A percentile compares a stretch with the other conserved stretches of the same genome.
Conservation (phyloP, 35 echinoderm and acorn worm species). For the Holothuria glaberrima region DNA sequence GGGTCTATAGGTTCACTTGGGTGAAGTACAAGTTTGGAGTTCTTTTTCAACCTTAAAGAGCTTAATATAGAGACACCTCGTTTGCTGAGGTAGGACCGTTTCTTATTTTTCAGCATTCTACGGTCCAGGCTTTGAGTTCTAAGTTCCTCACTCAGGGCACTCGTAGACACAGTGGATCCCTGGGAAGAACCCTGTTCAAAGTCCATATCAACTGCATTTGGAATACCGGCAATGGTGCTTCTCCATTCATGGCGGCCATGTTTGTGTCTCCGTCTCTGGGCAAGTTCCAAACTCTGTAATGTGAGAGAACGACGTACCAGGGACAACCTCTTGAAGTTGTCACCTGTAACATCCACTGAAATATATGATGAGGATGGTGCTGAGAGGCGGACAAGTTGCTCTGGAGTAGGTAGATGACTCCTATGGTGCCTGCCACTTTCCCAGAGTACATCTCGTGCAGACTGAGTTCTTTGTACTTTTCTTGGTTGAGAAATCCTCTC, state of each 20-base stretch:
- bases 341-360: slow-evolving; percentile 80
- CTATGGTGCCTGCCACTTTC: slow-evolving; percentile 67
- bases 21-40: slow-evolving; percentile 49
- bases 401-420: slow-evolving; percentile 88
- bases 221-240: slow-evolving; percentile 74
- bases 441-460: slow-evolving; percentile 72
- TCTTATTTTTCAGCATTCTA: slow-evolving; percentile 60
- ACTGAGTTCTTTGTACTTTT: slow-evolving; percentile 69
- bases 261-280: slow-evolving; percentile 51
- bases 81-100: slow-evolving; percentile 35
- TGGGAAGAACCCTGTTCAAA: slow-evolving; percentile 43
- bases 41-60: slow-evolving; percentile 59
- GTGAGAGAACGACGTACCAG: slow-evolving; percentile 78
- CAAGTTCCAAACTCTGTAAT: slow-evolving; percentile 39
- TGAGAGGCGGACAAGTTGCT: slow-evolving; percentile 76
- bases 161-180: slow-evolving; percentile 46
- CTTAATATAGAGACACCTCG: slow-evolving; percentile 70
- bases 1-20: slow-evolving; percentile 19
- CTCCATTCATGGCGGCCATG: slow-evolving; percentile 72
- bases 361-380: slow-evolving; percentile 71
- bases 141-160: slow-evolving; percentile 61
- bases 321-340: slow-evolving; percentile 87
- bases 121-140: slow-evolving; percentile 82
- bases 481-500: slow-evolving; percentile 63
- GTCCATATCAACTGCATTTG: slow-evolving; percentile 67